phyloP scores from a whole-genome alignment of 2,113 vertebrate species.

The Mirza zaza region DNA sequence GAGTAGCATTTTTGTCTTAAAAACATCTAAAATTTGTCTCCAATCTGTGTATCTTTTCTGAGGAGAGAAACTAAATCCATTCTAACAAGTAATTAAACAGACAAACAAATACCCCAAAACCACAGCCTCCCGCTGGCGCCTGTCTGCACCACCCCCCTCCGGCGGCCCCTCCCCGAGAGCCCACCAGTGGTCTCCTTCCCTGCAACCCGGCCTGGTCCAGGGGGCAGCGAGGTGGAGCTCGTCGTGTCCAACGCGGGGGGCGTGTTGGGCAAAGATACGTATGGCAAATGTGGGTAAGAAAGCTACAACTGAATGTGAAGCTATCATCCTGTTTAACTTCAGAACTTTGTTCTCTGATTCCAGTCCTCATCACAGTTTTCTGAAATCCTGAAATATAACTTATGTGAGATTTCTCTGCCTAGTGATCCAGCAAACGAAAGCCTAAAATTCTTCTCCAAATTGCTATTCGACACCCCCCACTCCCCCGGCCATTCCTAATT shows the following conservation, averaged over 20 bases:
- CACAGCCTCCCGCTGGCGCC: not conserved
- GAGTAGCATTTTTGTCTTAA: constrained; percentile 54
- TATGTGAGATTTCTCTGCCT: not conserved
- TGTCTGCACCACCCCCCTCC: not conserved
- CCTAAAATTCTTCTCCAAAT: not conserved
- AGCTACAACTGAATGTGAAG: not conserved
- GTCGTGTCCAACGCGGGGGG: fast-evolving
- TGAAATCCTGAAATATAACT: not conserved
- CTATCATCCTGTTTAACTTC: not conserved
- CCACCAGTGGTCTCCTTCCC: too few species aligned
- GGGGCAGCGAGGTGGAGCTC: fast-evolving
- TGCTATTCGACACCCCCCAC: not conserved
- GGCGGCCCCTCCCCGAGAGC: not conserved
- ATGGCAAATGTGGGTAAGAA: not conserved
- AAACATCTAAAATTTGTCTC: constrained; percentile 40
- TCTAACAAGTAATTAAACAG: constrained; percentile 55
- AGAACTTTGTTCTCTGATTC: not conserved
- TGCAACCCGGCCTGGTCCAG: not conserved
- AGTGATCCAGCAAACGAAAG: not conserved
- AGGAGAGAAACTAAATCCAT: constrained; percentile 40
- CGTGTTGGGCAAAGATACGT: not conserved
- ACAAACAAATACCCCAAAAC: constrained; percentile 28
- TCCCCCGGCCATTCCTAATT: not conserved
- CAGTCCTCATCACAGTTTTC: not conserved
- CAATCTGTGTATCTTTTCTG: constrained; percentile 40